Conservation (phyloP, 2,797 vertebrate genomes). For the Carcharodon carcharias region DNA sequence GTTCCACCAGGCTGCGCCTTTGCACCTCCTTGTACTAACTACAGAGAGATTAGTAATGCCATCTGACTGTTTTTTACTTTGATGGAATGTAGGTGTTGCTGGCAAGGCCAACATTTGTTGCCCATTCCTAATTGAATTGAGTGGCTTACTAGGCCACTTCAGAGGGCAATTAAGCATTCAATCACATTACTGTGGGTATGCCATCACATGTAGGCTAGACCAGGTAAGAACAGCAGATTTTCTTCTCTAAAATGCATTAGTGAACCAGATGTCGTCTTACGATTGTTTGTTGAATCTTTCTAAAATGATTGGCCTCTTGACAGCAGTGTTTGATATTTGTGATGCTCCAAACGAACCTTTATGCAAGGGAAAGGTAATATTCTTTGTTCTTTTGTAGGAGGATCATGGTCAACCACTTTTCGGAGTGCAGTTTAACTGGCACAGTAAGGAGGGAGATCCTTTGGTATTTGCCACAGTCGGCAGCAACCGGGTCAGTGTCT, state of each 20-base stretch:
- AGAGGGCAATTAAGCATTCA: too few relatives aligned
- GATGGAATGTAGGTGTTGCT: too few relatives aligned
- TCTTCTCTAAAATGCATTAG: too few relatives aligned
- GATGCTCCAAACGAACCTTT: neutral
- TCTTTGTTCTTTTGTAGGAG: constrained; percentile 62
- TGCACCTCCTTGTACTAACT: neutral
- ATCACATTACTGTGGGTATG: too few relatives aligned
- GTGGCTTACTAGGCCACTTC: too few relatives aligned
- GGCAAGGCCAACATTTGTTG: too few relatives aligned
- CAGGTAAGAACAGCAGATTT: too few relatives aligned
- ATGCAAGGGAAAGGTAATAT: neutral
- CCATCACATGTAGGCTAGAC: too few relatives aligned
- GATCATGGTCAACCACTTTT: constrained; percentile 94
- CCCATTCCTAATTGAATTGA: too few relatives aligned
- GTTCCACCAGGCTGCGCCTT: neutral
- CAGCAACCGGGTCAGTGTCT: constrained; percentile 84
- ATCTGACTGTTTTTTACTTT: neutral
- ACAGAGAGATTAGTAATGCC: neutral
- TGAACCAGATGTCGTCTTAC: too few relatives aligned
- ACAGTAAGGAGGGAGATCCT: constrained; percentile 97
- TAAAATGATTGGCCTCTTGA: neutral
- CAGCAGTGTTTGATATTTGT: neutral
- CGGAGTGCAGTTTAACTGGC: constrained; percentile 98
- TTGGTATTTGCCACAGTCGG: constrained; percentile 96
- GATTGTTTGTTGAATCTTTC: too few relatives aligned